These are phyloP conservation scores for Ammodytes dubius DNA, from an alignment of 2,113 vertebrate species.

Conservation along the genomic window DNA sequence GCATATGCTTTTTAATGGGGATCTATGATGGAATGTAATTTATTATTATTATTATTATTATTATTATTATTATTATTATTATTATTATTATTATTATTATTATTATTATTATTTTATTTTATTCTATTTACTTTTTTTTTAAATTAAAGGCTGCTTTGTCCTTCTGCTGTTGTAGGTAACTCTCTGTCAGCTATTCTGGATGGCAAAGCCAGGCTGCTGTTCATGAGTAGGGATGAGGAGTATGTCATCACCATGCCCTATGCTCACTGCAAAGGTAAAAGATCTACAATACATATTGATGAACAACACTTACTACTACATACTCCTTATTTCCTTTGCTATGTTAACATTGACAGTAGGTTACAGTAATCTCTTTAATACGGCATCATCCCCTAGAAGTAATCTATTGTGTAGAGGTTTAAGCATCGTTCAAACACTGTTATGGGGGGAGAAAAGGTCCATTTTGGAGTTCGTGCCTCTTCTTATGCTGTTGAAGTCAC, in stretches of 20 bases:
- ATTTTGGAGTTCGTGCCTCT: not conserved
- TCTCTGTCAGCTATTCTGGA: slow-evolving; percentile 95
- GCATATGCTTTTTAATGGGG: not conserved
- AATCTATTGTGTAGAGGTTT: not conserved
- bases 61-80: too few relatives aligned
- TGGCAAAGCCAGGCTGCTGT: slow-evolving; percentile 91
- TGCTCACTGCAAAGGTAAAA: slow-evolving; percentile 96
- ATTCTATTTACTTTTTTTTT: not conserved
- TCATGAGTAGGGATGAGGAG: slow-evolving; percentile 90
- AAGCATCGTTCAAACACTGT: not conserved
- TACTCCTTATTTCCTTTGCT: not conserved
- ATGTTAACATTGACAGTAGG: not conserved
- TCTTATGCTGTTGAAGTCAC: not conserved
- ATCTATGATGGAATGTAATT: not conserved
- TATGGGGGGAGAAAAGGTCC: not conserved
- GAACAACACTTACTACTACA: not conserved
- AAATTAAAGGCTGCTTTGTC: not conserved
- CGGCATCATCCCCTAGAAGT: not conserved
- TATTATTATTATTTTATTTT: too few relatives aligned
- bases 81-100: too few relatives aligned
- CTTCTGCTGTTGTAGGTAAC: slow-evolving; percentile 86
- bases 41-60: too few relatives aligned
- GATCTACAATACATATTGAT: not conserved
- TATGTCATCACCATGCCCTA: slow-evolving; percentile 98
- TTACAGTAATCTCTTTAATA: not conserved